phyloP scores from a whole-genome alignment of 2,888 invertebrate species.

The Campoplex capitator region DNA sequence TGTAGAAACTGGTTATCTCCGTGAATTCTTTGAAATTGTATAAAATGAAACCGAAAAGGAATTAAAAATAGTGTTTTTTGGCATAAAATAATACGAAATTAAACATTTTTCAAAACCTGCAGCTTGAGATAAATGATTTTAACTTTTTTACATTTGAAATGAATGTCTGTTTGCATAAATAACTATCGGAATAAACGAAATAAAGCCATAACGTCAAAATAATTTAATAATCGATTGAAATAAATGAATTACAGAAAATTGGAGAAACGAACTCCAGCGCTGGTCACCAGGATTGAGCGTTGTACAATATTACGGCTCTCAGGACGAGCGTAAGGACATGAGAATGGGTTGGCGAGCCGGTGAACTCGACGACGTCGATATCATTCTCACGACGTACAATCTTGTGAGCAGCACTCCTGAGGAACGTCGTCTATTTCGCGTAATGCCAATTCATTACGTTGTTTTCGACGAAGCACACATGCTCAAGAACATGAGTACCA shows the following conservation, averaged over 20 bases:
- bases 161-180: no score
- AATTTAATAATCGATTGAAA: no score
- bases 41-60: no score
- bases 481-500: constrained; percentile 98
- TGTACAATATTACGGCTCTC: constrained; percentile 95
- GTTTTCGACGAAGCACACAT: constrained; percentile 99
- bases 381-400: constrained; percentile 95
- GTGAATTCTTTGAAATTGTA: no score
- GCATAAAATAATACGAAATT: no score
- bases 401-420: constrained; percentile 95
- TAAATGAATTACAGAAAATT: constrained; percentile 88
- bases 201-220: no score
- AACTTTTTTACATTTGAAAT: no score
- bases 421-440: constrained; percentile 95
- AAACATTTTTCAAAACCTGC: no score
- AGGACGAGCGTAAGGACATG: constrained; percentile 92
- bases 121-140: no score
- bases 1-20: neutral
- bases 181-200: no score
- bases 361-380: constrained; percentile 91
- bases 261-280: constrained; percentile 91
- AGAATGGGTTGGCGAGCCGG: constrained; percentile 91
- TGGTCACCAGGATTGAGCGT: constrained; percentile 93
- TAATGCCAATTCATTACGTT: constrained; percentile 95
- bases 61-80: no score